These are phyloP conservation scores for Hippoglossus hippoglossus DNA, from an alignment of 2,797 vertebrate species.

Conservation along the genomic window DNA sequence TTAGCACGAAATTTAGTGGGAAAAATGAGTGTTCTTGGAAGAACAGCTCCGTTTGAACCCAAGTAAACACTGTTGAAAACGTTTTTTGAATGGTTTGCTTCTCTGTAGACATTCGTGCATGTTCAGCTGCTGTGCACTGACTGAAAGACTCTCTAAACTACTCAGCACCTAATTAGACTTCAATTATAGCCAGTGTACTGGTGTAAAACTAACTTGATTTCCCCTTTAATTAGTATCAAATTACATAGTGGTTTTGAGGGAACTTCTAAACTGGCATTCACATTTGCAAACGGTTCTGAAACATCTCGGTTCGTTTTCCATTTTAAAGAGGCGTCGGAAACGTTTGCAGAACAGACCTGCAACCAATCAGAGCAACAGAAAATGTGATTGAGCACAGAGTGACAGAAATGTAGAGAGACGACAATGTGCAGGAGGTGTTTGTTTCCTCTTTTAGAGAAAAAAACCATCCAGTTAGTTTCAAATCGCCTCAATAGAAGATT, in stretches of 20 bases:
- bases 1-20: neutral
- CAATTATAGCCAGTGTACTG: slow-evolving; percentile 12
- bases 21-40: neutral
- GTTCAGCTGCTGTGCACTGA: neutral
- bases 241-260: slow-evolving; percentile 10
- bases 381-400: neutral
- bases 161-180: slow-evolving; percentile 11
- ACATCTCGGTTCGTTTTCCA: neutral
- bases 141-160: too few relatives aligned
- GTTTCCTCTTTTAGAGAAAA: too few relatives aligned
- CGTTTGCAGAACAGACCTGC: neutral
- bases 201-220: slow-evolving; percentile 17
- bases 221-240: slow-evolving; percentile 27
- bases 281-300: neutral
- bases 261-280: neutral
- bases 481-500: too few relatives aligned
- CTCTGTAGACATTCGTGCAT: neutral
- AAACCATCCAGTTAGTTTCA: too few relatives aligned
- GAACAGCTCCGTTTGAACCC: slow-evolving; percentile 1
- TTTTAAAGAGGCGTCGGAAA: neutral
- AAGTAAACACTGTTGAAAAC: slow-evolving; percentile 2
- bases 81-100: neutral
- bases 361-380: neutral
- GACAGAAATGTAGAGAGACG: too few relatives aligned
- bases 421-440: too few relatives aligned